Evolutionary conservation across 2,888 invertebrate species (phyloP).

Genomic region (Drosophila cyrtoloma): DNA sequence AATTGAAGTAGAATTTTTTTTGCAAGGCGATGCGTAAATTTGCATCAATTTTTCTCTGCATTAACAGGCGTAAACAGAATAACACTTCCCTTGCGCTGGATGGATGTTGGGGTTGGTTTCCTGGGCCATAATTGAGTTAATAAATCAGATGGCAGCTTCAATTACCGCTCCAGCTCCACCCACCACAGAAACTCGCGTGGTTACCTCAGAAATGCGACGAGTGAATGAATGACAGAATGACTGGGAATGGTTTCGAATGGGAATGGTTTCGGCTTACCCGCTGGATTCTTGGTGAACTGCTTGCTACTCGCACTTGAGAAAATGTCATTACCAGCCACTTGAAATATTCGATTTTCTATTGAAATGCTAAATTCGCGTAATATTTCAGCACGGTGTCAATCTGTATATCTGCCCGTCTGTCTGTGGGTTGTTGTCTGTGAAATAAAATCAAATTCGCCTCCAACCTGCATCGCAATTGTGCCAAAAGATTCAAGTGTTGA

Average conservation of each 20-base stretch:
- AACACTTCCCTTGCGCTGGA: background rate
- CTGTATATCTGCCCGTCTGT: constrained; percentile 1
- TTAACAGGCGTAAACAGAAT: constrained; percentile 44
- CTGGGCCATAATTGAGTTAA: constrained; percentile 75
- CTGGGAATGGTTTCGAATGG: constrained; percentile 20
- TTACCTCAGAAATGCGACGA: constrained; percentile 66
- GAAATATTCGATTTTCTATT: constrained; percentile 78
- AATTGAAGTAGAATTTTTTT: constrained; percentile 63
- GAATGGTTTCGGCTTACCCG: constrained; percentile 26
- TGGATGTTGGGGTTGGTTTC: constrained; percentile 17
- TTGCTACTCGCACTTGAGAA: constrained; percentile 48
- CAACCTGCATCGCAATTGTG: constrained; percentile 33
- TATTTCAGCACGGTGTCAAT: constrained; percentile 57
- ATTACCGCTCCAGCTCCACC: constrained; percentile 53
- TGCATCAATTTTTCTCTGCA: constrained; percentile 74
- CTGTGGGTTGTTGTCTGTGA: constrained; percentile 15
- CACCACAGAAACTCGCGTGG: constrained; percentile 27
- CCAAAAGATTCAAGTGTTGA: constrained; percentile 6
- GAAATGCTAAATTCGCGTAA: constrained; percentile 78
- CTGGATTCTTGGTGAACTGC: constrained; percentile 39
- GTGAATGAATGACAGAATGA: constrained; percentile 35
- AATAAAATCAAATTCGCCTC: constrained; percentile 42
- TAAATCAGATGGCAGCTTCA: constrained; percentile 76
- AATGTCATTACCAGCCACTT: constrained; percentile 80
- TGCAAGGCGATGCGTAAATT: constrained; percentile 52